These are phyloP conservation scores for Thinocorus orbignyianus DNA, from an alignment of 2,113 vertebrate species.

Conservation along the genomic window DNA sequence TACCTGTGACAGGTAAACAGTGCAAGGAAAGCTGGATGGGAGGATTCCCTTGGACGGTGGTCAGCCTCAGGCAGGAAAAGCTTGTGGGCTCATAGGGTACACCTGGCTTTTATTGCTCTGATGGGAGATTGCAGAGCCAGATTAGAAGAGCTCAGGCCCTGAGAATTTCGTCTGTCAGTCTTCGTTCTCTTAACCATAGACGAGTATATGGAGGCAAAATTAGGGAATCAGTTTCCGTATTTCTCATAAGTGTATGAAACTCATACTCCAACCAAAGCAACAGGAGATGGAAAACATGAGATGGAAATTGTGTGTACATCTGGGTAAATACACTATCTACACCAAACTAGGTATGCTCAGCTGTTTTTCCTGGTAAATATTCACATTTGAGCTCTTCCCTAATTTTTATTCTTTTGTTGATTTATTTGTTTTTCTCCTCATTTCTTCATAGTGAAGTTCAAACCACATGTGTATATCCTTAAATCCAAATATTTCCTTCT, in stretches of 20 bases:
- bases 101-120: fast-evolving
- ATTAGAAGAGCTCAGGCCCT: background rate
- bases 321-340: background rate
- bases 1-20: background rate
- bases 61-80: background rate
- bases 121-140: fast-evolving
- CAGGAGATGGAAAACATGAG: background rate
- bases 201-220: background rate
- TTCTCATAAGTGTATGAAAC: background rate
- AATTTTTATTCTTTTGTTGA: background rate
- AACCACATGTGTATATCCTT: fast-evolving
- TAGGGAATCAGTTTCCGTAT: background rate
- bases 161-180: background rate
- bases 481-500: background rate
- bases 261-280: background rate
- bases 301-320: background rate
- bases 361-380: background rate
- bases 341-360: background rate
- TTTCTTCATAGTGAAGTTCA: background rate
- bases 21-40: fast-evolving
- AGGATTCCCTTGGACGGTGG: background rate
- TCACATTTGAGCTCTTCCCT: background rate
- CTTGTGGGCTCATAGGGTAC: background rate
- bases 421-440: background rate
- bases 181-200: background rate